Base-by-base conservation (phyloP, 2,797 vertebrate species). In the Serranus cabrilla region DNA sequence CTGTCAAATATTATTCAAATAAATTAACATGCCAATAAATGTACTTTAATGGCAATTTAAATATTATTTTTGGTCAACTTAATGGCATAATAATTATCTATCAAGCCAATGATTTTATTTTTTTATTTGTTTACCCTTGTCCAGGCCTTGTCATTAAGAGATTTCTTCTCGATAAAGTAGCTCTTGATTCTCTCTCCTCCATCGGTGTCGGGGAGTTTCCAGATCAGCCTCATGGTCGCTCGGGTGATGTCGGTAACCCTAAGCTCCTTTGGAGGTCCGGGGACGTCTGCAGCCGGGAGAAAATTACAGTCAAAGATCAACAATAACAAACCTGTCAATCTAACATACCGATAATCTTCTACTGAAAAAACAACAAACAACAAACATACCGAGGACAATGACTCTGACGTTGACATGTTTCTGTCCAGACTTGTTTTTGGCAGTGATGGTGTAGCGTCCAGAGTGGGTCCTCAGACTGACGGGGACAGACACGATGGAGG, bases 111-210 rank as follows among this genome's bases (percentile, higher is more conserved):
- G n/a, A n/a, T n/a, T n/a, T n/a, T n/a, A n/a, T n/a, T n/a, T n/a
- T n/a, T n/a, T n/a, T n/a, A n/a, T n/a, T n/a, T n/a, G 3, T 27
- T 78, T 57, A 93, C 93, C 91, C 93, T 96, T 5, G 97, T 97
- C 98, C 98, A 99, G 71, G 98, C 97, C 72, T 98, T 99, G 85
- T 97, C 97, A 80, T 94, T 96, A 55, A 97, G 82, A 46, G 95
- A 95, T 82, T 94, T 99, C 93, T 99, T 99, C 91, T 99, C 98
- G 31, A 99, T 95, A 49, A 97, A 97, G 85, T 99, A 99, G 86
- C 97, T 98, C 91, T 97, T 99, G 88, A 99, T 99, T 91, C 98
- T 96, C 59, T 99, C 98, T 90, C 98, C 98, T 92, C 98, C 98
- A 57, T 99, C 98, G 18, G 95, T 98, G 50, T 98, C 96, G 16